These are phyloP conservation scores for Folsomia manolachei DNA, from an alignment of 2,888 invertebrate genomes.

Conservation along the genomic window DNA sequence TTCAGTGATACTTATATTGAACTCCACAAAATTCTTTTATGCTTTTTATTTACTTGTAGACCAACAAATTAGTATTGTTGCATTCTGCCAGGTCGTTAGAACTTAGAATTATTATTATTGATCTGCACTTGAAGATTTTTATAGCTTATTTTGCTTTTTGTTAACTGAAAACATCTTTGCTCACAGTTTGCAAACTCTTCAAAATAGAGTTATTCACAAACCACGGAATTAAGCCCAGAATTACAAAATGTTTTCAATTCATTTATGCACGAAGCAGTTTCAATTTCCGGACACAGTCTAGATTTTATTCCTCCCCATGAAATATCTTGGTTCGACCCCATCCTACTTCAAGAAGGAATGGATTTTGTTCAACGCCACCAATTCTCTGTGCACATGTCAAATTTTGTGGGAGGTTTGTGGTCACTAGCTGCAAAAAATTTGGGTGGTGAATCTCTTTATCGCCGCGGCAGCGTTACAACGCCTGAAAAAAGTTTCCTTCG, in stretches of 20 bases:
- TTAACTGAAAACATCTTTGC: too few species aligned
- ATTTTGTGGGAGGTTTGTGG: neutral
- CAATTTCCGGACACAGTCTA: neutral
- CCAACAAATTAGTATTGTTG: too few species aligned
- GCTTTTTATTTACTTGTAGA: too few species aligned
- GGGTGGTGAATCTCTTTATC: neutral
- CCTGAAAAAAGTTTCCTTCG: neutral
- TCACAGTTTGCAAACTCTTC: too few species aligned
- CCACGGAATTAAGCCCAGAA: neutral
- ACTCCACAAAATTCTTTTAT: too few species aligned
- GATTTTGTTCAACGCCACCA: neutral
- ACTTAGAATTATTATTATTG: too few species aligned
- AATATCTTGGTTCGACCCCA: neutral
- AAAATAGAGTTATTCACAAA: neutral
- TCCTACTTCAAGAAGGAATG: neutral
- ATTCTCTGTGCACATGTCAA: neutral
- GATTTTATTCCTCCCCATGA: neutral
- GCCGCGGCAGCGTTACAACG: neutral
- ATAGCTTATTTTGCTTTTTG: too few species aligned
- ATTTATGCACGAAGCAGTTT: neutral
- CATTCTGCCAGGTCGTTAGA: too few species aligned
- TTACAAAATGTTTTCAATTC: neutral
- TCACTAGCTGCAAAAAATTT: neutral
- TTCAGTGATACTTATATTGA: too few species aligned
- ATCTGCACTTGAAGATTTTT: too few species aligned